Conservation (phyloP, 1,140 invertebrate genomes). For the Hetaerina americana region DNA sequence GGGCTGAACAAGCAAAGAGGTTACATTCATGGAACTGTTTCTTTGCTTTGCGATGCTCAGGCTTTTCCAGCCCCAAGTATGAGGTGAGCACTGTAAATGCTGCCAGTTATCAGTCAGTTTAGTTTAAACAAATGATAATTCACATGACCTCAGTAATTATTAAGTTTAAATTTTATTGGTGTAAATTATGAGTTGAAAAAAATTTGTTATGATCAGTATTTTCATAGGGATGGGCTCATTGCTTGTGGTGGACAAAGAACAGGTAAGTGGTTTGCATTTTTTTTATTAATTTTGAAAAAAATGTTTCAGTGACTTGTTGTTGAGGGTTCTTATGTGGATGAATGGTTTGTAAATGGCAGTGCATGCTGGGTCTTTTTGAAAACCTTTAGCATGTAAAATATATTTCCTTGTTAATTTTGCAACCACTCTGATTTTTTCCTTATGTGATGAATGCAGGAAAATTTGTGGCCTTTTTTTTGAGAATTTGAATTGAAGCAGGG, state of each 20-base stretch:
- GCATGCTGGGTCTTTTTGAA: neutral
- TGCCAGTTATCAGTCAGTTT: neutral
- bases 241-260: no score
- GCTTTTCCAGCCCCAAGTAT: conserved; percentile 15
- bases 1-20: conserved; percentile 37
- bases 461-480: no score
- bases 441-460: neutral
- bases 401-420: neutral
- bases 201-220: no score
- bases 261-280: neutral
- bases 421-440: neutral
- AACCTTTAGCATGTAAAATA: neutral
- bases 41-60: conserved; percentile 15
- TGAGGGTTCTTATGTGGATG: neutral
- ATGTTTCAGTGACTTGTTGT: neutral
- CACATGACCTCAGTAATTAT: neutral
- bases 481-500: no score
- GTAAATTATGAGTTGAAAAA: no score
- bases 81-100: conserved; percentile 11
- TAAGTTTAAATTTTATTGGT: neutral
- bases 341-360: neutral
- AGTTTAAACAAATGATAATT: neutral
- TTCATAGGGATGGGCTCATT: no score
- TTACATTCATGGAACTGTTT: conserved; percentile 9
- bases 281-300: neutral